phyloP scores from a whole-genome alignment of 2,797 vertebrate genomes.

The Muscicapa comitata region DNA sequence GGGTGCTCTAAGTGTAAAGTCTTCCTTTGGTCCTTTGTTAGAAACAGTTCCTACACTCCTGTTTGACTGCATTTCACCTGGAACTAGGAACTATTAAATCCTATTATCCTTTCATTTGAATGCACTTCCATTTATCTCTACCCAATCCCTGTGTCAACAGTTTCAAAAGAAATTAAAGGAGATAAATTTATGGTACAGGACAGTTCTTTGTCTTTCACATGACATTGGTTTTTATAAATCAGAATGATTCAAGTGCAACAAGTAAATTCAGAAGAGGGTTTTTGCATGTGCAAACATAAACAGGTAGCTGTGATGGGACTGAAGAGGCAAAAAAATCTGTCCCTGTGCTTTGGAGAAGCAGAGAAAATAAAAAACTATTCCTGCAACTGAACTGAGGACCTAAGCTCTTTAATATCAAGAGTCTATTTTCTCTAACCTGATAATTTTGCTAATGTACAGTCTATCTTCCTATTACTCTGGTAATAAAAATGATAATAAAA shows the following conservation, averaged over 20 bases:
- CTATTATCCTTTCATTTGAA: not conserved
- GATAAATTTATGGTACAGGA: not conserved
- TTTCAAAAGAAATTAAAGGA: not conserved
- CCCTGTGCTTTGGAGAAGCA: not conserved
- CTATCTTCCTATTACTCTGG: not conserved
- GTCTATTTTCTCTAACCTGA: not conserved
- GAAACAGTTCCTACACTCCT: not conserved
- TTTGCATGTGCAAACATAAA: not conserved
- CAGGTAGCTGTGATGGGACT: not conserved
- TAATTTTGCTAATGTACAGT: not conserved
- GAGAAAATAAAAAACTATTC: not conserved
- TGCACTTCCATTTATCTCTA: not conserved
- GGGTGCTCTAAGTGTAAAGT: not conserved
- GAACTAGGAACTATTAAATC: not conserved
- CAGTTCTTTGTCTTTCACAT: not conserved
- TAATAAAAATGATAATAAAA: slow-evolving; percentile 14
- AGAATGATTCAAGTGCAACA: not conserved
- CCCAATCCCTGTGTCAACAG: not conserved
- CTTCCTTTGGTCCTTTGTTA: not conserved
- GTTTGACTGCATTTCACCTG: not conserved
- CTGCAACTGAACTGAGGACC: not conserved
- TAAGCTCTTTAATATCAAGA: not conserved
- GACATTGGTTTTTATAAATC: not conserved
- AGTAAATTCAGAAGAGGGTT: not conserved
- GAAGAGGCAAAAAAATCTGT: not conserved